Evolutionary conservation across 2,113 vertebrate species (phyloP), one percentile per base, ranked within the genome.

Genomic region (Rhea americana): DNA sequence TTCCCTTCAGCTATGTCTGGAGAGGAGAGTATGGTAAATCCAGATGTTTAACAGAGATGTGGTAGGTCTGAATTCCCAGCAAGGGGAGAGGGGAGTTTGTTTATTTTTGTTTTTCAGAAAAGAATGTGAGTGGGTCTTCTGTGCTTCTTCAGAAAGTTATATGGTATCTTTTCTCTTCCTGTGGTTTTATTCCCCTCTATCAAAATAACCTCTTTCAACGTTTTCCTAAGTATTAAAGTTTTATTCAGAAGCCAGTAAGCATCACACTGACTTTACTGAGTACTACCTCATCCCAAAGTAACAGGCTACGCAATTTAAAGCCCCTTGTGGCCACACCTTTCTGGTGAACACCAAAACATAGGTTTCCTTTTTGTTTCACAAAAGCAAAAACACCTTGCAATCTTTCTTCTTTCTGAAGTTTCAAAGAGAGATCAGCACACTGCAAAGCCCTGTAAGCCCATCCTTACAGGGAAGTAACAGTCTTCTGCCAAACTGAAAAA

Each of bases 11-110:
- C 28, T 79, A 6, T 9, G 0, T 1, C 5, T 3, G 18, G 20
- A 19, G 53, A 88, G 58, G 17, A 4, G 83, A 26, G 28, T 2
- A 72, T 24, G 17, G 53, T 83, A 58, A 83, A 65, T 25, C 16
- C 1, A 1, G 28, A 26, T 26, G 22, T 2, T 21, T 43, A 45
- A 28, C 25, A 6, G 43, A 50, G n/a, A 55, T 21, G 32, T 25
- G 14, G 25, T 24, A 53, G 30, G 21, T 45, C 77, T 71, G 53
- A 91, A 35, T 13, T 82, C 65, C 65, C 47, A 58, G 71, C 12
- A 7, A 28, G 6, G 4, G 39, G 30, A 9, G 13, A 8, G 10
- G 6, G 8, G 3, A 12, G 59, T 1, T 48, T 43, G 28, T 7
- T 26, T 19, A 56, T 47, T 48, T 35, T 41, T 26, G 7, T 65